phyloP scores from a whole-genome alignment of 2,797 vertebrate genomes.

The Distichodus sexfasciatus region DNA sequence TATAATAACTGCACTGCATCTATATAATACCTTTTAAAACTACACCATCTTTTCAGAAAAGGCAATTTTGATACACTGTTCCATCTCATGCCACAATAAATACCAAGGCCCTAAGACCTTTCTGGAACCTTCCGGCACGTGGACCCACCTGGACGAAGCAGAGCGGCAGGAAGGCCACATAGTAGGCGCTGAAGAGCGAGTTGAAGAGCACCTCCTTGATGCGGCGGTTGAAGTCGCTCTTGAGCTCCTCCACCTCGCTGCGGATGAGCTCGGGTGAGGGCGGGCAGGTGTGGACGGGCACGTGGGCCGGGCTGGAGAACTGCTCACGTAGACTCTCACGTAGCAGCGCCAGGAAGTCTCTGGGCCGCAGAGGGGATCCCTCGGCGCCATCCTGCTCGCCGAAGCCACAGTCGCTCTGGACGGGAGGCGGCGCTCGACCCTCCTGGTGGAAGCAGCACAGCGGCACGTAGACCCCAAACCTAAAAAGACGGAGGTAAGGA shows the following conservation, averaged over 20 bases:
- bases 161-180: slow-evolving; percentile 94
- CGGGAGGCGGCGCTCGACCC: slow-evolving; percentile 77
- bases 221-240: slow-evolving; percentile 95
- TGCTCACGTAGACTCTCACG: slow-evolving; percentile 92
- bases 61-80: not conserved
- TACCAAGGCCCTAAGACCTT: too few species aligned
- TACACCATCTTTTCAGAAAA: too few species aligned
- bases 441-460: slow-evolving; percentile 98
- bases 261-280: slow-evolving; percentile 93
- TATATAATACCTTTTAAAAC: too few species aligned
- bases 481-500: slow-evolving; percentile 47
- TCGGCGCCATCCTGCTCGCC: slow-evolving; percentile 83
- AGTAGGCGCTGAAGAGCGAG: slow-evolving; percentile 98
- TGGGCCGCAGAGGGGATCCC: slow-evolving; percentile 81
- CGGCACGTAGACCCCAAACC: slow-evolving; percentile 96
- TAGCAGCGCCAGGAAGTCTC: slow-evolving; percentile 90
- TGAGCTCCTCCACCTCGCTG: slow-evolving; percentile 94
- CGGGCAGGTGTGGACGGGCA: slow-evolving; percentile 93
- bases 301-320: slow-evolving; percentile 83
- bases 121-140: too few species aligned
- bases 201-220: slow-evolving; percentile 99
- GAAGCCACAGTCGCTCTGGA: slow-evolving; percentile 82
- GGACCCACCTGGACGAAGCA: slow-evolving; percentile 93
- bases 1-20: too few species aligned
- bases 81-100: too few species aligned